Percentiles rank a stretch among this genome's conserved stretches.
These are phyloP conservation scores for Phaethornis superciliosus DNA, from an alignment of 2,113 vertebrate species.

Conservation along the genomic window DNA sequence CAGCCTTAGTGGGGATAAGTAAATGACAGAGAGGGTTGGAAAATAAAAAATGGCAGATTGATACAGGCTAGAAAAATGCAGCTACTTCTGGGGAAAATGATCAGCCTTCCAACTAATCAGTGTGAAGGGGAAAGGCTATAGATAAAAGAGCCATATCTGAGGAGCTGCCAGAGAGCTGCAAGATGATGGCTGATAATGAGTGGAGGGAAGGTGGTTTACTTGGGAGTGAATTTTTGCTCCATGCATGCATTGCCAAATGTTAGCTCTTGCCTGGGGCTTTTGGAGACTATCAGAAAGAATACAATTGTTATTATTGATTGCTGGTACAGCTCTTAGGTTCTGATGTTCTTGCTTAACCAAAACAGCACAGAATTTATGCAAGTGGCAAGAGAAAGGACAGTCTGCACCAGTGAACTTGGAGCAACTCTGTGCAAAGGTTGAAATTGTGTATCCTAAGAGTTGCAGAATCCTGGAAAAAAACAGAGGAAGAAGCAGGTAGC, in stretches of 20 bases:
- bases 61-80: neutral
- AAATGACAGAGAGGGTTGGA: neutral
- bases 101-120: neutral
- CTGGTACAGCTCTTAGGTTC: neutral
- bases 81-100: constrained; percentile 8
- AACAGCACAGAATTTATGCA: neutral
- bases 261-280: constrained; percentile 12
- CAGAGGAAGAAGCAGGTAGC: neutral
- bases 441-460: neutral
- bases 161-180: constrained; percentile 40
- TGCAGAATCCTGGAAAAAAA: neutral
- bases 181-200: constrained; percentile 44
- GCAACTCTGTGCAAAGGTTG: neutral
- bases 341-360: constrained; percentile 5
- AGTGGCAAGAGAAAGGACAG: neutral
- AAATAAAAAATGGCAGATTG: neutral
- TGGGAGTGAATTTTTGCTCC: neutral
- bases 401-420: neutral
- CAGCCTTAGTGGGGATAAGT: neutral
- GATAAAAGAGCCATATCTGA: constrained; percentile 7
- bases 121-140: neutral
- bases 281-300: constrained; percentile 16
- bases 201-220: constrained; percentile 7
- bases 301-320: constrained; percentile 29
- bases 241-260: neutral